Evolutionary conservation across 64 coral and sea anemone species (phyloP).

Genomic region (Astreopora myriophthalma): DNA sequence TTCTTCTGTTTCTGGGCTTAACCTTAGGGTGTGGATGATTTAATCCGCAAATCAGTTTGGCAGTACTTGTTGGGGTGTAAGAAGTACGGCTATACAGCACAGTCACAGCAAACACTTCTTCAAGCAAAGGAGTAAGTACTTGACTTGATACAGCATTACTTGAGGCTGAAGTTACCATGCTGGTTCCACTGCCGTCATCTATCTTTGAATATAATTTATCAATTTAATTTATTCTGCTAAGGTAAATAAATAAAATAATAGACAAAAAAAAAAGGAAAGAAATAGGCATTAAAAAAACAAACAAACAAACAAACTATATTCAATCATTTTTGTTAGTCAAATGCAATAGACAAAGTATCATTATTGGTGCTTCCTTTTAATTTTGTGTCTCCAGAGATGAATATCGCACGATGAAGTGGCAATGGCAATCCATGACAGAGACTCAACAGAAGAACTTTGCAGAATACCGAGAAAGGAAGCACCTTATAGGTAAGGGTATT

Average conservation of each 20-base stretch:
- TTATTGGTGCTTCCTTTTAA: background rate
- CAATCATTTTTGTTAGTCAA: too few species aligned
- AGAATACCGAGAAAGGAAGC: conserved; percentile 86
- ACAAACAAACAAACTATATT: too few species aligned
- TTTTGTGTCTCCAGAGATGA: conserved; percentile 70
- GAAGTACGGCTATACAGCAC: conserved; percentile 86
- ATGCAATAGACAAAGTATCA: background rate
- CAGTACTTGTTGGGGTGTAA: conserved; percentile 89
- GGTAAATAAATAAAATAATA: too few species aligned
- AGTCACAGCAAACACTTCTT: conserved; percentile 60
- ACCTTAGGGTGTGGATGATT: conserved; percentile 77
- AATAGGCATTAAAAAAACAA: too few species aligned
- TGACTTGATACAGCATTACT: too few species aligned
- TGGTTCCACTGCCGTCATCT: too few species aligned
- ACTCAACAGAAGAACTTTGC: conserved; percentile 94
- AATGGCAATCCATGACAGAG: conserved; percentile 90
- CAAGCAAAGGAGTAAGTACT: conserved; percentile 76
- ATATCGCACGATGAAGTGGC: conserved; percentile 89
- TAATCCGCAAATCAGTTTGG: conserved; percentile 88
- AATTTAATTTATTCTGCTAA: too few species aligned
- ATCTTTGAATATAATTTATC: too few species aligned
- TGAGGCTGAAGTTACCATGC: too few species aligned
- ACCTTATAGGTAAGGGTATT: conserved; percentile 95
- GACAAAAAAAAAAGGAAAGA: too few species aligned
- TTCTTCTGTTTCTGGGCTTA: background rate